These are phyloP conservation scores for Nycticebus coucang DNA, from an alignment of 2,113 vertebrate species.

Conservation along the genomic window DNA sequence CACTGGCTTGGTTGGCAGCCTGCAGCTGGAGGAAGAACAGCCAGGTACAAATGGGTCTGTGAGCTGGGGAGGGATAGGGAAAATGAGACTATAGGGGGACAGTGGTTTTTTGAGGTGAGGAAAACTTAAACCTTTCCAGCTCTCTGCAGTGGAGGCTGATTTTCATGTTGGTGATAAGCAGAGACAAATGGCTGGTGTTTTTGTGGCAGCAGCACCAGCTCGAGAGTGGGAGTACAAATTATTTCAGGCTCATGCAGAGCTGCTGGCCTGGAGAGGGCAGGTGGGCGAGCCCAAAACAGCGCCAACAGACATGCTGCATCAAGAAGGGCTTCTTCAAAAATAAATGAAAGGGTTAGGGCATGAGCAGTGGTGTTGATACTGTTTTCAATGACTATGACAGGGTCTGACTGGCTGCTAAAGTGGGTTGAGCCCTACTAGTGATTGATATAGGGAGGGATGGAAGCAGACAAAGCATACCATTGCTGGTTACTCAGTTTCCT, in stretches of 20 bases:
- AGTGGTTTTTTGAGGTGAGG: constrained; percentile 75
- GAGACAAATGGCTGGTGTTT: constrained; percentile 78
- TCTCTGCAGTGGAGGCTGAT: constrained; percentile 76
- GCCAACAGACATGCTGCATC: constrained; percentile 51
- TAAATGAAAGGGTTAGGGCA: not conserved
- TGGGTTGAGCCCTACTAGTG: not conserved
- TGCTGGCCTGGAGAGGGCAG: constrained; percentile 77
- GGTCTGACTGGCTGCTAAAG: not conserved
- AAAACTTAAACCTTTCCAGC: constrained; percentile 76
- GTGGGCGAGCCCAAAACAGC: constrained; percentile 73
- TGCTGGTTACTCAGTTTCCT: constrained; percentile 6
- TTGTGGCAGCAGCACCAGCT: constrained; percentile 77
- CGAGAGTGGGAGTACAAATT: constrained; percentile 75
- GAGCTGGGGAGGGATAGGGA: not conserved
- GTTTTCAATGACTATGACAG: not conserved
- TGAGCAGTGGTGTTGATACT: not conserved
- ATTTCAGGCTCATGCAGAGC: constrained; percentile 79
- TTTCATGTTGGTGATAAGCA: constrained; percentile 80
- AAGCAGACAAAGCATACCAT: not conserved
- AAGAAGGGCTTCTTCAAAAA: constrained; percentile 52
- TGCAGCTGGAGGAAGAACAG: constrained; percentile 85
- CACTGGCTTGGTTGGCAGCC: constrained; percentile 84
- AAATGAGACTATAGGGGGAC: not conserved
- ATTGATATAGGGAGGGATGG: not conserved
- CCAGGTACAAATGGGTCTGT: constrained; percentile 79